Evolutionary conservation across 1,140 invertebrate genomes (phyloP), one percentile per base, ranked within the genome.

Genomic region (Muscidifurax raptorellus): DNA sequence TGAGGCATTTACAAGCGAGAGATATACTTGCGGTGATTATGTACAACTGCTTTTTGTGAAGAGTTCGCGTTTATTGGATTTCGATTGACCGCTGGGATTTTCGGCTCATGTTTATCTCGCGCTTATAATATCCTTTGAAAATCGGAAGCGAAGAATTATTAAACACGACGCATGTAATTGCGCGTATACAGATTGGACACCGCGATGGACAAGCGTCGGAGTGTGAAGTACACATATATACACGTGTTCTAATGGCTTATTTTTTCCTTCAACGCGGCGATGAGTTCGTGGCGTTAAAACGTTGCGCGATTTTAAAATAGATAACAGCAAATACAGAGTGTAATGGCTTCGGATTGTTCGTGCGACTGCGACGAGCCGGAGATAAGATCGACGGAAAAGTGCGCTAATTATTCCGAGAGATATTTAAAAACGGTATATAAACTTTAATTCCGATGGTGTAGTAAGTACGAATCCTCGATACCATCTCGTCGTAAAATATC

Each of bases 201-300:
- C 10, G 44, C 27, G 67, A 81, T 72, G n/a, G 40, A 72, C 69
- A 72, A 32, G 32, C 40, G 36, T 81, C 67, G 18, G 25, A 81
- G 79, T 81, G 79, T 81, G 69, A 81, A 81, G 27, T 72, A 52
- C 64, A 80, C 30, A 69, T 13, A 52, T 25, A 25, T 79, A 22
- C 18, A n/a, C 52, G 52, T 59, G 28, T 47, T 69, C 27, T 44
- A 69, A 71, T 69, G 28, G 79, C 30, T 81, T 81, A 40, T 81
- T 32, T 72, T 72, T 44, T 52, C 67, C n/a, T 52, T 81, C 36
- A 71, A 27, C 25, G 27, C 40, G 4, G 32, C 71, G 52, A 72
- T 72, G 66, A 81, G 32, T 81, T 52, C 27, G 13, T 47, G 72
- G 79, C 79, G 79, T 81, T 81, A 81, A 71, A 81, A 81, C 79